phyloP scores from a whole-genome alignment of 2,113 vertebrate species.

The Bungarus multicinctus region DNA sequence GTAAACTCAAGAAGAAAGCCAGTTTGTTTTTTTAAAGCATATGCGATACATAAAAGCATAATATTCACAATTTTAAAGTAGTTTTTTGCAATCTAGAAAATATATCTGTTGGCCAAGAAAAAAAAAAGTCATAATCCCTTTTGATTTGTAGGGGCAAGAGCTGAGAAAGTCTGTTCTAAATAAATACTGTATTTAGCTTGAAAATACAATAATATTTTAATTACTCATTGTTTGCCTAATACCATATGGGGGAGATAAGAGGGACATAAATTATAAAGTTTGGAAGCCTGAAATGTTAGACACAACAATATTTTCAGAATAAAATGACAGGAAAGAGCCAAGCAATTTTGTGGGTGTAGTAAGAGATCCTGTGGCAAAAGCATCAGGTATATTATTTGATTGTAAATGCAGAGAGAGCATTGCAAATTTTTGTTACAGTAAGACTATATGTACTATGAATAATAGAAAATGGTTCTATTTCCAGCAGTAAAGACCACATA shows the following conservation, averaged over 20 bases:
- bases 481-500: background rate
- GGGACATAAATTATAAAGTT: background rate
- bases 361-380: background rate
- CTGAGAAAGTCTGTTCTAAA: background rate
- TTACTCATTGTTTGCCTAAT: background rate
- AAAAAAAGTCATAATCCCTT: background rate
- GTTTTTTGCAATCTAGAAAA: background rate
- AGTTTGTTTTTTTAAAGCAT: background rate
- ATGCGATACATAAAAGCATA: background rate
- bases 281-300: background rate
- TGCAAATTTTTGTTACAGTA: background rate
- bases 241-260: background rate
- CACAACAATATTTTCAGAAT: background rate
- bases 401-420: background rate
- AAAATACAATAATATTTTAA: background rate
- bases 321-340: background rate
- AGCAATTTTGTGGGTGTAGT: background rate
- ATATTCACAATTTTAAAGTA: background rate
- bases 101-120: background rate
- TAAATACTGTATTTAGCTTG: background rate
- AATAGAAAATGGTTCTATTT: background rate
- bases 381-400: background rate
- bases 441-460: background rate
- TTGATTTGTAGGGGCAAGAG: background rate
- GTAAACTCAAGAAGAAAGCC: slow-evolving; percentile 62